A percentile compares a stretch with the other conserved stretches of the same genome.
phyloP scores from a whole-genome alignment of 2,113 vertebrate species.

The Periophthalmodon schlosseri region DNA sequence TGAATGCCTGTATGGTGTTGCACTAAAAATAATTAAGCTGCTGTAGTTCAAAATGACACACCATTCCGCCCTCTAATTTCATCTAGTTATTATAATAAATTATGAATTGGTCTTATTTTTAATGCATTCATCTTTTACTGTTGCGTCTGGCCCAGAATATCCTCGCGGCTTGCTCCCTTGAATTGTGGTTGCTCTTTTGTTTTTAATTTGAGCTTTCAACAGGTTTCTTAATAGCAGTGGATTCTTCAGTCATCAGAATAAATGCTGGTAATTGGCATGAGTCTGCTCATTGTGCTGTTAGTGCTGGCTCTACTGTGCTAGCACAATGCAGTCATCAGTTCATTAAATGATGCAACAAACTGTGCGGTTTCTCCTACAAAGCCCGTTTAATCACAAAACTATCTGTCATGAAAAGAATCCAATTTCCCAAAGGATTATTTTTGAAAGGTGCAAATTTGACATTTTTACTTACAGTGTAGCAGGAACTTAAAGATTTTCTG shows the following conservation, averaged over 20 bases:
- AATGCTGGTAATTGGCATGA: conserved; percentile 3
- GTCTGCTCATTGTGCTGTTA: conserved; percentile 2
- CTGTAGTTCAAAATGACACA: background rate
- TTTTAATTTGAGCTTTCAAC: conserved; percentile 4
- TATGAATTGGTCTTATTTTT: background rate
- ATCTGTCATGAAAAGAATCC: background rate
- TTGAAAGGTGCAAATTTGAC: background rate
- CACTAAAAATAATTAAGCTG: conserved; percentile 13
- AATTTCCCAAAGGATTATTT: background rate
- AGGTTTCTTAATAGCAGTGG: background rate
- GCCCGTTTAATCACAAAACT: conserved; percentile 17
- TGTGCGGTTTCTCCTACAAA: conserved; percentile 18
- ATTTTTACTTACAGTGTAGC: background rate
- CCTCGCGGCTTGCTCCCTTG: background rate
- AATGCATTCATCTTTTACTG: background rate
- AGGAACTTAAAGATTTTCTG: background rate
- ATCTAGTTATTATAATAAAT: background rate
- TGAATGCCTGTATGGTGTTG: background rate
- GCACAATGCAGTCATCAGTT: conserved; percentile 18
- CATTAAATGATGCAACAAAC: conserved; percentile 23
- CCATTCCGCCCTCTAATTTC: background rate
- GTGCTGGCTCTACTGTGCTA: conserved; percentile 6
- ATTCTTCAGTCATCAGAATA: background rate
- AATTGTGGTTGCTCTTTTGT: background rate
- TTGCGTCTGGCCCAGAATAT: background rate